Base-by-base conservation (phyloP, 2,797 vertebrate genomes). In the Perodicticus potto region DNA sequence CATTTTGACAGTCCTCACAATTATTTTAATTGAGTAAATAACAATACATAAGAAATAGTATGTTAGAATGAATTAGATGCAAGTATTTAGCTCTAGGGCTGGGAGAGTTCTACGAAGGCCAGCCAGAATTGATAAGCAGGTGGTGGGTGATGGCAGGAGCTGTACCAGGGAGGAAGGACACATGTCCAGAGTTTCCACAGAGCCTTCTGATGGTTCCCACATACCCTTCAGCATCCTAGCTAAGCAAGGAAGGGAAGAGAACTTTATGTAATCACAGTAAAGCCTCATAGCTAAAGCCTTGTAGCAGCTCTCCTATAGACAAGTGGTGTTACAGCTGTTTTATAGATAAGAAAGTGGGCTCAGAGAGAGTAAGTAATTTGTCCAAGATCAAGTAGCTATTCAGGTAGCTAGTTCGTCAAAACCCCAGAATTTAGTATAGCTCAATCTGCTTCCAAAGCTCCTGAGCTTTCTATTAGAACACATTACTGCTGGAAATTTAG, bases 241-340 rank as follows among this genome's bases (percentile, higher is more conserved):
- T 53, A 20, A 72, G 22, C 4, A 59, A 16, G 45, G 22, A 43
- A 74, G 12, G 37, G 23, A 34, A 16, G 55, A 25, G 17, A 45
- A 8, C 2, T 7, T 23, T 29, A 27, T 0, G 0, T 49, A 13
- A 19, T 65, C 43, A 27, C 59, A 37, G 40, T 19, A 27, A 8
- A 57, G 59, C 85, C 25, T 80, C 59, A 1, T 53, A 53, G 49
- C 3, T 53, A 16, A 53, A 53, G 49, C 49, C 49, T 53, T 53
- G 49, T 53, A 53, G 73, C 22, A 53, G 73, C 22, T 4, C 43
- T n/a, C 55, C 25, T 45, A 1, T 4, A 16, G 84, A 43, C 43
- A 17, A 10, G 16, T 13, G 45, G 23, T 9, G 3, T 22, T n/a
- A 10, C 1, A 17, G 40, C 72, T 57, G 0, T 63, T 72, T 76